Evolutionary conservation across 1,140 invertebrate genomes (phyloP), one percentile per base, ranked within the genome.

Genomic region (Cydia strobilella): DNA sequence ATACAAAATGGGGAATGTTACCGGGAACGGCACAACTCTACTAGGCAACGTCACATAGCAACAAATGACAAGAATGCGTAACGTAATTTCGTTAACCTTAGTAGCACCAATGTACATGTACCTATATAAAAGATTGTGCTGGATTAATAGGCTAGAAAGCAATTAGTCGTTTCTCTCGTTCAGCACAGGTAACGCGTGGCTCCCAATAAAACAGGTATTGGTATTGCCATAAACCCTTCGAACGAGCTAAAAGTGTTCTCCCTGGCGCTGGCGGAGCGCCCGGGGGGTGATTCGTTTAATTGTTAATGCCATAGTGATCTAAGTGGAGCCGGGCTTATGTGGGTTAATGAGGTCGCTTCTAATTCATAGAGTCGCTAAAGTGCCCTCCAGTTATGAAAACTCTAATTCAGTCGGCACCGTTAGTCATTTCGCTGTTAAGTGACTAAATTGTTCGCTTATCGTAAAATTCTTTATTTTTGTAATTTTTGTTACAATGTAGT

Each of bases 261-360:
- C 65, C 65, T 69, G 10, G 23, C 27, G 31, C 18, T 69, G 31
- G 65, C 65, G 25, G 10, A 18, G 35, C 65, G 42, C 42, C 74
- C 45, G 74, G 73, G 59, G 77, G 76, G 74, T 74, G 79, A 80
- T 84, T 88, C 83, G 84, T 89, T 90, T 86, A 84, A 85, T 91
- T 87, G 86, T 84, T 87, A 88, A 88, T 85, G 80, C 82, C 78
- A 84, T 82, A 85, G 81, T 86, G 83, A 88, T 90, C 84, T 88
- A 83, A 88, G 83, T 77, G 79, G 72, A 77, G 65, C 69, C 74
- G 69, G 74, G 83, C 81, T 90, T 82, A 89, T 89, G 77, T 89
- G 83, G 88, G 86, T 92, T 92, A 92, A 92, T 90, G 86, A 89
- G 87, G 85, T 85, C 80, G 75, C 83, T 82, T 83, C 84, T 92